Conservation (phyloP, 1,140 invertebrate species). For the Heterodera schachtii region DNA sequence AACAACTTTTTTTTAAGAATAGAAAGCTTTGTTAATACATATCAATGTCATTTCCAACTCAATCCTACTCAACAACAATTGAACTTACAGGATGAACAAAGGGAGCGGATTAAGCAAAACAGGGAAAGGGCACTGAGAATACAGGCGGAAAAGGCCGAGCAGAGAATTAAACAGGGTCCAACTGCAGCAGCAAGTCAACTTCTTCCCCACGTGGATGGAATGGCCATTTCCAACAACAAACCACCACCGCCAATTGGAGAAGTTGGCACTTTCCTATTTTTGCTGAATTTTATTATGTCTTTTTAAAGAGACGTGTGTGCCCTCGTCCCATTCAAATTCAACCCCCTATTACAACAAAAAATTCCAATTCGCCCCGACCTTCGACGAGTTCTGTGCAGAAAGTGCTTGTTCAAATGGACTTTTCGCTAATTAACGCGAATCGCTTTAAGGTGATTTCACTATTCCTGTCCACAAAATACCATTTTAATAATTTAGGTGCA, state of each 20-base stretch:
- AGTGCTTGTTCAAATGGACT: conserved; percentile 9
- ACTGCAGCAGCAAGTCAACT: neutral
- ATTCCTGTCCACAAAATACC: neutral
- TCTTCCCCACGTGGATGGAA: neutral
- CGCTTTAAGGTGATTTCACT: conserved; percentile 13
- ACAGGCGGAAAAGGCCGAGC: conserved; percentile 14
- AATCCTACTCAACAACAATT: neutral
- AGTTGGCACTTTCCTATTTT: neutral
- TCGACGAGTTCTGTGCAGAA: neutral
- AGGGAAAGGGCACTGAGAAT: conserved; percentile 39
- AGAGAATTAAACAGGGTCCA: conserved; percentile 20
- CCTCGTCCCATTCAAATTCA: neutral
- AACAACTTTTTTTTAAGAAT: too few species aligned
- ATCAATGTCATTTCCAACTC: neutral
- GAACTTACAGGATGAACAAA: conserved; percentile 41
- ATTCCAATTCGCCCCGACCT: neutral
- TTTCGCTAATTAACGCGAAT: conserved; percentile 5
- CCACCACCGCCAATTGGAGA: neutral
- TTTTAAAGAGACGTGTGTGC: too few species aligned
- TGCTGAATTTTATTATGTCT: neutral
- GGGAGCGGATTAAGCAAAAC: conserved; percentile 33
- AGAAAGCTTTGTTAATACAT: too few species aligned
- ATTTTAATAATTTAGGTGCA: conserved; percentile 28
- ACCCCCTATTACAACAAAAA: neutral
- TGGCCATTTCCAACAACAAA: conserved; percentile 28